Percentiles rank a stretch among this genome's conserved stretches.
Evolutionary conservation across 2,113 vertebrate species (phyloP).

Genomic region (Pseudorasbora parva): DNA sequence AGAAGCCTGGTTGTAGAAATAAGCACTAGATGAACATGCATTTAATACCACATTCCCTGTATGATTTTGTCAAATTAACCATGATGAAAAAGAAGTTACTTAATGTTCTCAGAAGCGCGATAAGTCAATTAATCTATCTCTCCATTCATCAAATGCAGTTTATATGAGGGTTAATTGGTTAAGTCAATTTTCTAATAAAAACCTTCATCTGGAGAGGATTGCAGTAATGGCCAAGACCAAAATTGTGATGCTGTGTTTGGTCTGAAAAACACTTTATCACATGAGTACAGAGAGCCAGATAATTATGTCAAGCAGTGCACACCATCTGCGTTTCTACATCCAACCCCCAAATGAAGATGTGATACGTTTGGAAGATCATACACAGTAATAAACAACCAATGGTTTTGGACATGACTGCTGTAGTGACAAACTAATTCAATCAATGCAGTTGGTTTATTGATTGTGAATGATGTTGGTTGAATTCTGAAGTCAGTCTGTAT

Average conservation of each 20-base stretch:
- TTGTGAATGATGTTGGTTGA: neutral
- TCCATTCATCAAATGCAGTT: neutral
- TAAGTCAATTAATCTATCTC: neutral
- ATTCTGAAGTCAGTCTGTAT: neutral
- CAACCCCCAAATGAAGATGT: neutral
- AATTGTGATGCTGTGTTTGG: slow-evolving; percentile 23
- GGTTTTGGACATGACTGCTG: neutral
- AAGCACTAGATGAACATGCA: neutral
- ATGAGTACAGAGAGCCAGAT: neutral
- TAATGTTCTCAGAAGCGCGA: neutral
- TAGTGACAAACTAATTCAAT: slow-evolving; percentile 21
- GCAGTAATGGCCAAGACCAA: neutral
- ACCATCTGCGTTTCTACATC: slow-evolving; percentile 19
- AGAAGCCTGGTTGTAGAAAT: neutral
- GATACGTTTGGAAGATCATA: neutral
- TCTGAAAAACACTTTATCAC: slow-evolving; percentile 25
- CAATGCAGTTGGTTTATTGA: neutral
- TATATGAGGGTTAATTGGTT: neutral
- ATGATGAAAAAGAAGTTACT: neutral
- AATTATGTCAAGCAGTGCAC: slow-evolving; percentile 24
- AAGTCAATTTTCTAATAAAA: neutral
- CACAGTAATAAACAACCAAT: neutral
- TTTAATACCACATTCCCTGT: neutral
- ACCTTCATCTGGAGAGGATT: neutral
- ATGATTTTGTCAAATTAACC: neutral